These are phyloP conservation scores for Aphelenchoides avenae DNA, from an alignment of 1,140 invertebrate genomes.

Conservation along the genomic window DNA sequence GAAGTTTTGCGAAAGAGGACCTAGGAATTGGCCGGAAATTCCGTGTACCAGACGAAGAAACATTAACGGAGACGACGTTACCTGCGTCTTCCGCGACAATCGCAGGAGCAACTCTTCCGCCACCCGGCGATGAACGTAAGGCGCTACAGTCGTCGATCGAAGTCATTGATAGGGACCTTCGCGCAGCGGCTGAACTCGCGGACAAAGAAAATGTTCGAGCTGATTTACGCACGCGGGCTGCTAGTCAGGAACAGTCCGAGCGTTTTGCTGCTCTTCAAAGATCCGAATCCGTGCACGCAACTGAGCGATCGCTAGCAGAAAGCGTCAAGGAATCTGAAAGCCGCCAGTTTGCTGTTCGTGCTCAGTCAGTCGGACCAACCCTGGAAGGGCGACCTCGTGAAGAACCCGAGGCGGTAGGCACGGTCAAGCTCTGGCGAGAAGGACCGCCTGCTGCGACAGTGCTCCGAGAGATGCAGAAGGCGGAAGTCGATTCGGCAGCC, in stretches of 20 bases:
- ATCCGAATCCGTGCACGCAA: neutral
- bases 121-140: too few relatives aligned
- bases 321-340: constrained; percentile 11
- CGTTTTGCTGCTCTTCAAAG: constrained; percentile 6
- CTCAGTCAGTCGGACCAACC: constrained; percentile 2
- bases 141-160: neutral
- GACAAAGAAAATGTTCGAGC: constrained; percentile 4
- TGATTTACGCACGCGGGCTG: neutral
- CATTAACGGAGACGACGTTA: too few relatives aligned
- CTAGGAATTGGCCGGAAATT: too few relatives aligned
- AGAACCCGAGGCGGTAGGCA: too few relatives aligned
- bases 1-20: too few relatives aligned
- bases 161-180: constrained; percentile 5
- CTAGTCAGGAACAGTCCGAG: neutral
- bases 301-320: neutral
- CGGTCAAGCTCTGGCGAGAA: too few relatives aligned
- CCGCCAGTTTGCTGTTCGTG: neutral
- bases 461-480: neutral
- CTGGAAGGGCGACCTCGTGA: neutral
- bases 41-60: too few relatives aligned
- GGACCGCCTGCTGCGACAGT: neutral
- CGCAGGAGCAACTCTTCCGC: too few relatives aligned
- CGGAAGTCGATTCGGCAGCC: constrained; percentile 10
- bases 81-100: too few relatives aligned
- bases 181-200: neutral